Conservation (phyloP, 1,140 invertebrate genomes). For the Musca vetustissima region DNA sequence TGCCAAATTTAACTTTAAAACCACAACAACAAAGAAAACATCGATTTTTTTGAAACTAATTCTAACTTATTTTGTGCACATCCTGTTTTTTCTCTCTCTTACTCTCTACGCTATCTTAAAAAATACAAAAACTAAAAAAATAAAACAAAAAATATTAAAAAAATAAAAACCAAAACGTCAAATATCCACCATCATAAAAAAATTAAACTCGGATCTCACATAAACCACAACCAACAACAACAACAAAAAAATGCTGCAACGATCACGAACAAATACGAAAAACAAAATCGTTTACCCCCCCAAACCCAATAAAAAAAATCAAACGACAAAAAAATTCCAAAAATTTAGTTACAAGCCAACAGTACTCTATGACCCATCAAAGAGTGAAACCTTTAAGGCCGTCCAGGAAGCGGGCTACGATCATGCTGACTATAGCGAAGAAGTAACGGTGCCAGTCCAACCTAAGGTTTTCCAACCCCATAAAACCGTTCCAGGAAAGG, state of each 20-base stretch:
- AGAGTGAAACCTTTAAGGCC: constrained; percentile 81
- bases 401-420: constrained; percentile 71
- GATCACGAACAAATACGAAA: constrained; percentile 3
- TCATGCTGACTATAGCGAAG: constrained; percentile 61
- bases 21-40: constrained; percentile 7
- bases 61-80: constrained; percentile 56
- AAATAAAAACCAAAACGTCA: neutral
- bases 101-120: constrained; percentile 27
- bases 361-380: constrained; percentile 76
- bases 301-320: neutral
- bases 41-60: constrained; percentile 34
- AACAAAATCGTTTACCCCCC: constrained; percentile 15
- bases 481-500: constrained; percentile 61
- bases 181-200: constrained; percentile 18
- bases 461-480: constrained; percentile 73
- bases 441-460: constrained; percentile 66
- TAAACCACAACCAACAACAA: neutral
- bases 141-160: constrained; percentile 13
- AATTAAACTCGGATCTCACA: constrained; percentile 2
- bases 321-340: neutral
- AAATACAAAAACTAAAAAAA: constrained; percentile 18
- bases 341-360: constrained; percentile 66
- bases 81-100: constrained; percentile 54
- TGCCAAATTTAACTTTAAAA: constrained; percentile 10
- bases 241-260: neutral